phyloP scores from a whole-genome alignment of 1,140 invertebrate species.

The Chironomus tepperi region DNA sequence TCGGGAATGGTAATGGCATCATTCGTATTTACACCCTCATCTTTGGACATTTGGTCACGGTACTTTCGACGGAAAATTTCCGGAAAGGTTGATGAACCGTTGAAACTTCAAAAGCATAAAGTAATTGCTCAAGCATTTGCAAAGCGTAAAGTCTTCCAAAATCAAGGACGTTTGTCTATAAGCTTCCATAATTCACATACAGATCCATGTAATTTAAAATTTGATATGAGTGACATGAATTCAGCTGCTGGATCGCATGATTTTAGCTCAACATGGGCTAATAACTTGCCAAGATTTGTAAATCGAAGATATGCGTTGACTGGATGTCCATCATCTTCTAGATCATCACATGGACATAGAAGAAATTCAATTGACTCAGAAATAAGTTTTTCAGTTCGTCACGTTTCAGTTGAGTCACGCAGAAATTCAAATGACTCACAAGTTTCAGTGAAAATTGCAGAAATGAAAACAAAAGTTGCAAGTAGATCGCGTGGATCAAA shows the following conservation, averaged over 20 bases:
- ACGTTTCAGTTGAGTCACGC: constrained; percentile 71
- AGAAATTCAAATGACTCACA: constrained; percentile 78
- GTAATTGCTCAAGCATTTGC: constrained; percentile 84
- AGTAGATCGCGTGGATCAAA: constrained; percentile 43
- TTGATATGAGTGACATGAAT: constrained; percentile 60
- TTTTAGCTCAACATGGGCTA: constrained; percentile 76
- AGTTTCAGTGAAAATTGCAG: constrained; percentile 69
- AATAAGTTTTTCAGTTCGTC: constrained; percentile 66
- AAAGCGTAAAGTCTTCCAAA: constrained; percentile 75
- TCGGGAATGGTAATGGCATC: constrained; percentile 81
- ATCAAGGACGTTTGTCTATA: constrained; percentile 73
- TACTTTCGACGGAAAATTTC: constrained; percentile 66
- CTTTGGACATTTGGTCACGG: constrained; percentile 71
- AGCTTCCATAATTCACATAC: constrained; percentile 76
- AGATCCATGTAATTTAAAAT: constrained; percentile 81
- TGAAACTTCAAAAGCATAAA: constrained; percentile 76
- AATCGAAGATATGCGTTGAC: constrained; percentile 69
- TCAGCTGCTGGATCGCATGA: constrained; percentile 61
- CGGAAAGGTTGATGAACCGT: constrained; percentile 59
- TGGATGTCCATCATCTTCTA: constrained; percentile 47
- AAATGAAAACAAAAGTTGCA: constrained; percentile 64
- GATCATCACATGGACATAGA: constrained; percentile 45
- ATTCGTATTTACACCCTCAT: constrained; percentile 83
- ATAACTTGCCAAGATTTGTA: constrained; percentile 77
- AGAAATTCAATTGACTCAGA: constrained; percentile 64